Conservation (phyloP, 2,888 invertebrate genomes). For the Spodoptera littoralis region DNA sequence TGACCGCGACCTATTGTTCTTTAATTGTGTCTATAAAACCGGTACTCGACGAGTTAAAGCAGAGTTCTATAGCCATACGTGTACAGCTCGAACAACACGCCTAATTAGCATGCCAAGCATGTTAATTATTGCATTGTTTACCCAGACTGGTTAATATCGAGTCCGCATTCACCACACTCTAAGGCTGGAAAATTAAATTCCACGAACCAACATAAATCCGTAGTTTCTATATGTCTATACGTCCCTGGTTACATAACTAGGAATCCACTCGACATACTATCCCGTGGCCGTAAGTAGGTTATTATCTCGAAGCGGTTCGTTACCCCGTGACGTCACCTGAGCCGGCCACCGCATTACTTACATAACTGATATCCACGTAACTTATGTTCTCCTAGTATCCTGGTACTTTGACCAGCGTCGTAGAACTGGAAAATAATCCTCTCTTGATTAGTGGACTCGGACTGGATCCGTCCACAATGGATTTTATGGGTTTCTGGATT, state of each 20-base stretch:
- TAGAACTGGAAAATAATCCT: conserved; percentile 31
- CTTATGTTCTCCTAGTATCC: conserved; percentile 42
- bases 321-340: conserved; percentile 52
- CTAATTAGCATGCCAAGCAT: conserved; percentile 19
- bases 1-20: no score
- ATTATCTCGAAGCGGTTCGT: conserved; percentile 53
- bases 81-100: background rate
- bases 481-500: conserved; percentile 31
- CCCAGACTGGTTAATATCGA: background rate
- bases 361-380: conserved; percentile 39
- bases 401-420: conserved; percentile 39
- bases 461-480: conserved; percentile 13
- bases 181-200: conserved; percentile 10
- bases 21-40: no score
- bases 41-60: no score
- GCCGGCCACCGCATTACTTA: conserved; percentile 49
- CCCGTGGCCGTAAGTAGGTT: conserved; percentile 51
- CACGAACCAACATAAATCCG: conserved; percentile 17
- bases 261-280: conserved; percentile 37
- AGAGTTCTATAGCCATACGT: background rate
- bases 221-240: conserved; percentile 9
- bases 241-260: conserved; percentile 31
- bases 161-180: background rate
- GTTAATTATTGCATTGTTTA: conserved; percentile 18
- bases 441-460: conserved; percentile 29